Evolutionary conservation across 92 coral and sea anemone species (phyloP), one percentile per base, ranked within the genome.

Genomic region (Nematostella vectensis): DNA sequence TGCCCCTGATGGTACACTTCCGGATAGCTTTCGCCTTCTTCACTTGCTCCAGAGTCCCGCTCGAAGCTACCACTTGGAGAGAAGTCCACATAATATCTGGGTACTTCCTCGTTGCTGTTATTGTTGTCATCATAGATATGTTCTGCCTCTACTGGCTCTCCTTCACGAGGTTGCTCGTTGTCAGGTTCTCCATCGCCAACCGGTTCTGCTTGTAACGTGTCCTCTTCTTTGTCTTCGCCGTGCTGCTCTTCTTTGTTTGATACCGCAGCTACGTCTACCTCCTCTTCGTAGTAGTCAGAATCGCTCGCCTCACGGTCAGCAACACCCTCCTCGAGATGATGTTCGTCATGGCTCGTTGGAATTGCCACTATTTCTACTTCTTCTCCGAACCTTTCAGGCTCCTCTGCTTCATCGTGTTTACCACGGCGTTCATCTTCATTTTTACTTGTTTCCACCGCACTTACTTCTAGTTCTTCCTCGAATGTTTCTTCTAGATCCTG

Each of bases 1-100:
- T 81, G 83, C 4, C 88, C 87, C 50, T 77, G 89, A n/a, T 68
- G 87, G 45, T 80, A 87, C 22, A 69, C 84, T 49, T 81, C 84
- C 50, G 80, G 76, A 29, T 58, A 67, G n/a, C n/a, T n/a, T 28
- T 77, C 89, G 13, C 75, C 78, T 45, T 78, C 87, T 31, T 68
- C 85, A 16, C 62, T 48, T 23, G 72, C 67, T 23, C 65, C 75
- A 2, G 79, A 69, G 40, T 68, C 74, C 57, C 59, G 83, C 33
- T 79, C 86, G 48, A 80, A 67, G 64, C 94, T 84, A 42, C 77
- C 94, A 11, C 69, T 67, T 19, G 88, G 85, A 13, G 95, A 85
- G 36, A 75, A 44, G 30, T 85, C 95, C 47, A 85, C 95, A 57
- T 85, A 85, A 52, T 85, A 85, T 23, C 88, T 63, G 37, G 83